Base-by-base conservation (phyloP, 1,140 invertebrate genomes). In the Panulirus ornatus region DNA sequence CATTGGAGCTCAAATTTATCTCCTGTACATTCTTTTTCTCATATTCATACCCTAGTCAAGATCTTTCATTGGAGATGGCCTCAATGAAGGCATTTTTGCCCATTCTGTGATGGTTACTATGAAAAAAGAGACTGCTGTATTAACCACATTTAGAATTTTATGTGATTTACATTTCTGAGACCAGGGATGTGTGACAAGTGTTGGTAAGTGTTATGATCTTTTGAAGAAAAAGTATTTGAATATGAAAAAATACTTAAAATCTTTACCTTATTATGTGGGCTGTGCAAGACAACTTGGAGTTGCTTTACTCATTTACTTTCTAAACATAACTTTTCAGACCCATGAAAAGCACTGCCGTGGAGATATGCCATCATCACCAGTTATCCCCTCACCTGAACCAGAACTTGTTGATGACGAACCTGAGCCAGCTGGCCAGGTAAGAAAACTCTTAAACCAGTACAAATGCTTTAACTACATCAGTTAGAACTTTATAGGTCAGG, bases 311-410 rank as follows among this genome's bases (percentile, higher is more conserved):
- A n/a, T 9, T 34, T 70, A 22, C n/a, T 34, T 42, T 75, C 5
- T 11, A 14, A n/a, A 5, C 30, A 36, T 19, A 6, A 8, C n/a
- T 40, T 30, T 27, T 8, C 91, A 38, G 93, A 82, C 76, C n/a
- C 90, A 91, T 34, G 90, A 91, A 73, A 70, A 73, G 66, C 84
- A 91, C 22, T 91, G 90, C 42, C 47, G 84, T 76, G 90, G 90
- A 36, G 84, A 91, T 19, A 30, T 40, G 27, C 84, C 90, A 22
- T 44, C 76, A 2, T 73, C 84, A 2, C 90, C 90, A 16, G 47
- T 44, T 71, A 40, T 58, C 0, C 78, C 90, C 19, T 91, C 90
- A 11, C 90, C 90, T 8, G 90, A 91, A 3, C 90, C 84, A 19
- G 90, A 91, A 70, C 58, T 58, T 11, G 42, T 70, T 3, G 90